Conservation (phyloP, 64 coral and sea anemone species). For the Catalaphyllia jardinei region DNA sequence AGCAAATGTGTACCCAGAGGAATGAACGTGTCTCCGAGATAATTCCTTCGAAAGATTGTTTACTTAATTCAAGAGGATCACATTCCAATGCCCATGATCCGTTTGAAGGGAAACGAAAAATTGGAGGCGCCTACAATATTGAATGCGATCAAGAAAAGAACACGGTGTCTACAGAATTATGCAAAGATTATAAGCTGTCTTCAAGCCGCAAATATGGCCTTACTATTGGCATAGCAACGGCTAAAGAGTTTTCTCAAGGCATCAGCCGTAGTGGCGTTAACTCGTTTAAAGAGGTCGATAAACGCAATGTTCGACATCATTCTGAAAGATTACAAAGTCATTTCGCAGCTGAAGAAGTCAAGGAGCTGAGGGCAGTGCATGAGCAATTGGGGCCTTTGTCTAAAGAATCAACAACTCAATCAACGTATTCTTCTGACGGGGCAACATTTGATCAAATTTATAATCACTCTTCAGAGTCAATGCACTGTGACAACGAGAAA, state of each 20-base stretch:
- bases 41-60: constrained; percentile 21
- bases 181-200: neutral
- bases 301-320: neutral
- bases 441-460: constrained; percentile 27
- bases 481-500: neutral
- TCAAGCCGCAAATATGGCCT: constrained; percentile 18
- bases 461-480: constrained; percentile 31
- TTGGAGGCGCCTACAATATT: constrained; percentile 9
- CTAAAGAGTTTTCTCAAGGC: neutral
- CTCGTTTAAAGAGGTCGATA: too few relatives aligned
- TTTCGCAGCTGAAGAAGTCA: neutral
- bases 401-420: constrained; percentile 14
- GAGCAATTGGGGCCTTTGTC: constrained; percentile 16
- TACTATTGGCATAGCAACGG: constrained; percentile 28
- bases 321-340: neutral
- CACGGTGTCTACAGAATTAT: neutral
- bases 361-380: neutral
- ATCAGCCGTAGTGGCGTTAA: neutral
- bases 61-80: constrained; percentile 6
- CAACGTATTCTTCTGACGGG: constrained; percentile 18
- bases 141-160: neutral
- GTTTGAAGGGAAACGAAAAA: constrained; percentile 4
- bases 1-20: constrained; percentile 24
- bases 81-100: constrained; percentile 9
- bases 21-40: constrained; percentile 29